Conservation (phyloP, 2,888 invertebrate genomes). For the Onchidella celtica region DNA sequence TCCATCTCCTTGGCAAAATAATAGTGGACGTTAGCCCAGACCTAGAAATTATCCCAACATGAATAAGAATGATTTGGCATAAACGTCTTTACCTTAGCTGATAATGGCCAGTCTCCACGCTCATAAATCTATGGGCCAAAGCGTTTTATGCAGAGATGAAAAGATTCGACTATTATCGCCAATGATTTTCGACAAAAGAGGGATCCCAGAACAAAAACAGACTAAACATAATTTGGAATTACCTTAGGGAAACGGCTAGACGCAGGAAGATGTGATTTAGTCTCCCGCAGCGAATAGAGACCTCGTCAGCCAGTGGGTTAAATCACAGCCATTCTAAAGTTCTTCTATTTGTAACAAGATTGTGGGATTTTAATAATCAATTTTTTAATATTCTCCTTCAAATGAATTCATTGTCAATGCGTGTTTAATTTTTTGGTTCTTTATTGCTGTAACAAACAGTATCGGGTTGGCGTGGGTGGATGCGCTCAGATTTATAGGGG, state of each 20-base stretch:
- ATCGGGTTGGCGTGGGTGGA: too few species aligned
- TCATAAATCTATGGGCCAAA: neutral
- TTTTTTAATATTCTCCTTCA: too few species aligned
- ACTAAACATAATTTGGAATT: neutral
- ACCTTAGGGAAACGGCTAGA: neutral
- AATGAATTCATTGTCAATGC: too few species aligned
- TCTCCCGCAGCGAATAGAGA: neutral
- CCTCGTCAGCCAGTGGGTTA: neutral
- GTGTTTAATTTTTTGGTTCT: too few species aligned
- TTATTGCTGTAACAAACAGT: too few species aligned
- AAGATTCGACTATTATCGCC: neutral
- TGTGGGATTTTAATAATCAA: too few species aligned
- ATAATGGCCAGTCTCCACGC: neutral
- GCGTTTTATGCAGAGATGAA: neutral
- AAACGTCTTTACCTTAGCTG: neutral
- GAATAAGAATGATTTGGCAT: neutral
- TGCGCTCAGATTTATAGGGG: too few species aligned
- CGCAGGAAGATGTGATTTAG: neutral
- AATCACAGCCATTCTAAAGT: neutral
- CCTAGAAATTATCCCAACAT: too few species aligned
- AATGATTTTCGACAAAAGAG: neutral
- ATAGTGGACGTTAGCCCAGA: too few species aligned
- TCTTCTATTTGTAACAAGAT: neutral
- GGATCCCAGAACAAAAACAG: neutral
- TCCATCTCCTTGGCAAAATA: too few species aligned